Percentiles rank a stretch among this genome's conserved stretches.
Conservation (phyloP, 2,113 vertebrate species). For the Centropus unirufus region DNA sequence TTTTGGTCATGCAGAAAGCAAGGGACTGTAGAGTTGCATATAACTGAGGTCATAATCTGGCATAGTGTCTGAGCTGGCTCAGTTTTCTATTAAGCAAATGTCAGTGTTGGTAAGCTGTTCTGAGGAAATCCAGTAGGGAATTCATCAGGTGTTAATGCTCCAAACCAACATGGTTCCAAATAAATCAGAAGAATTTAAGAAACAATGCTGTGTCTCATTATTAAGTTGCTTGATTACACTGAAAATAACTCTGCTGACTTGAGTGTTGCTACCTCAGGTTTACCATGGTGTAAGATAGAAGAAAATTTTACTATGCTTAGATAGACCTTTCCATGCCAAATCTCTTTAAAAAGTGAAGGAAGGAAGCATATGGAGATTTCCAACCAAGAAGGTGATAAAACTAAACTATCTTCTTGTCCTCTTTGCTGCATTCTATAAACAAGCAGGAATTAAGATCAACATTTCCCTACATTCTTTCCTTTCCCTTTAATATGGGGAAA, state of each 20-base stretch:
- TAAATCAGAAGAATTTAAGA: background rate
- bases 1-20: slow-evolving; percentile 28
- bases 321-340: background rate
- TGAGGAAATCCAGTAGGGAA: slow-evolving; percentile 8
- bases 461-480: background rate
- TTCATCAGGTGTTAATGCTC: slow-evolving; percentile 28
- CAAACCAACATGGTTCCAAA: background rate
- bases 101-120: background rate
- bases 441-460: background rate
- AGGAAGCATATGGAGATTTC: background rate
- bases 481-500: background rate
- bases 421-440: background rate
- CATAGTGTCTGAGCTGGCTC: slow-evolving; percentile 31
- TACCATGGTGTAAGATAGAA: background rate
- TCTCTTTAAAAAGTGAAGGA: background rate
- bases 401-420: background rate
- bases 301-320: background rate
- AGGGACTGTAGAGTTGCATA: background rate
- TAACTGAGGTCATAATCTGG: slow-evolving; percentile 58
- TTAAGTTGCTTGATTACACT: background rate
- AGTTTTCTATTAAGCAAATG: background rate
- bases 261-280: background rate
- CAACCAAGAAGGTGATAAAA: background rate
- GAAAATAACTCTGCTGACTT: background rate
- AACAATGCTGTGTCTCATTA: background rate